These are phyloP conservation scores for Idaea straminata DNA, from an alignment of 2,888 invertebrate species.

Conservation along the genomic window DNA sequence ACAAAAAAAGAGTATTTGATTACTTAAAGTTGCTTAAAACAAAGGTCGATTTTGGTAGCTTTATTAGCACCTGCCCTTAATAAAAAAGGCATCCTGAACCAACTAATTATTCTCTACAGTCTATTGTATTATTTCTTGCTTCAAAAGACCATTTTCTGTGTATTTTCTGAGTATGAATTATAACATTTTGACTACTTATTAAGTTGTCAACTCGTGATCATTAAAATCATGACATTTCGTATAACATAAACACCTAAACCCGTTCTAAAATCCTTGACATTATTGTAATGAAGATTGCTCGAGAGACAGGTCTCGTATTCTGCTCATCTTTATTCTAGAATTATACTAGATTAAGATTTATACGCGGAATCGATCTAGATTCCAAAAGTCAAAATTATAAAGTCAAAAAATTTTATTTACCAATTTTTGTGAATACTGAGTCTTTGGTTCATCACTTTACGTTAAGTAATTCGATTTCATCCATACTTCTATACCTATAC, in stretches of 20 bases:
- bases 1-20: too few species aligned
- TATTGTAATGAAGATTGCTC: not conserved
- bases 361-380: not conserved
- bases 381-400: not conserved
- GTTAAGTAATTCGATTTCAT: too few species aligned
- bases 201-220: constrained; percentile 12
- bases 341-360: constrained; percentile 4
- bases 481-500: too few species aligned
- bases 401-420: not conserved
- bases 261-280: constrained; percentile 30
- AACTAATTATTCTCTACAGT: too few species aligned
- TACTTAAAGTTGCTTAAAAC: too few species aligned
- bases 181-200: not conserved
- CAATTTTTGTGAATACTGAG: not conserved
- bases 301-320: not conserved
- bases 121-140: too few species aligned
- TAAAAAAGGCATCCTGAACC: too few species aligned
- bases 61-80: too few species aligned
- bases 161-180: not conserved
- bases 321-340: constrained; percentile 17
- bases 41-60: too few species aligned
- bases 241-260: not conserved
- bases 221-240: constrained; percentile 27
- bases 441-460: too few species aligned
- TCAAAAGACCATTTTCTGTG: too few species aligned